phyloP scores from a whole-genome alignment of 2,113 vertebrate species.

The Numida meleagris region DNA sequence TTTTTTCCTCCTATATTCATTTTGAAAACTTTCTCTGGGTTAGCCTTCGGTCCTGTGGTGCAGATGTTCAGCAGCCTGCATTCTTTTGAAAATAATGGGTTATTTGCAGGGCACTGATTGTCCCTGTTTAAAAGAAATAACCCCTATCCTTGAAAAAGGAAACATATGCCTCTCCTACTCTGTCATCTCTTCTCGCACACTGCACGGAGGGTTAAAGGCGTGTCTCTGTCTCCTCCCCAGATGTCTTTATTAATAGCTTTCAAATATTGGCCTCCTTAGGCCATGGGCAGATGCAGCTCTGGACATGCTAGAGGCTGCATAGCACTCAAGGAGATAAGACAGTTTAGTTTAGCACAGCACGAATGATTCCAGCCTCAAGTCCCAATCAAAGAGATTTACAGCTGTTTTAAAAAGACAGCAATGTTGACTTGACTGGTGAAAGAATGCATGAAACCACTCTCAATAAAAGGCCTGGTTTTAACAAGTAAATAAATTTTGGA shows the following conservation, averaged over 20 bases:
- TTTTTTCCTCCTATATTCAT: not conserved
- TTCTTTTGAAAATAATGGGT: conserved; percentile 47
- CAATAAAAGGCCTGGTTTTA: conserved; percentile 35
- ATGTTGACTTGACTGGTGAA: conserved; percentile 77
- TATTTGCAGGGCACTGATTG: conserved; percentile 27
- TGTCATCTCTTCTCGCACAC: conserved; percentile 18
- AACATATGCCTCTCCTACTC: not conserved
- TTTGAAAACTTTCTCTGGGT: not conserved
- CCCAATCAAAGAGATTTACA: conserved; percentile 81
- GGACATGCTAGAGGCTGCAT: conserved; percentile 72
- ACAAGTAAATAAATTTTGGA: conserved; percentile 57
- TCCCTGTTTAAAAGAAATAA: not conserved
- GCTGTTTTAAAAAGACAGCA: conserved; percentile 76
- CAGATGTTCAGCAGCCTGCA: conserved; percentile 42
- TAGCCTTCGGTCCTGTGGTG: not conserved
- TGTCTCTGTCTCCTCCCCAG: conserved; percentile 61
- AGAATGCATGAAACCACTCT: conserved; percentile 54
- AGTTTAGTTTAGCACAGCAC: conserved; percentile 78
- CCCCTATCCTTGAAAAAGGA: not conserved
- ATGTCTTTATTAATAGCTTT: conserved; percentile 65
- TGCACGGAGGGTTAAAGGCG: conserved; percentile 53
- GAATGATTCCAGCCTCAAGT: conserved; percentile 79
- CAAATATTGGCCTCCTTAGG: conserved; percentile 61
- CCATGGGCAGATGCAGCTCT: conserved; percentile 57
- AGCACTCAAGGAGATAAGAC: conserved; percentile 76